Conservation (phyloP, 2,113 vertebrate species). For the Cichladusa arquata region DNA sequence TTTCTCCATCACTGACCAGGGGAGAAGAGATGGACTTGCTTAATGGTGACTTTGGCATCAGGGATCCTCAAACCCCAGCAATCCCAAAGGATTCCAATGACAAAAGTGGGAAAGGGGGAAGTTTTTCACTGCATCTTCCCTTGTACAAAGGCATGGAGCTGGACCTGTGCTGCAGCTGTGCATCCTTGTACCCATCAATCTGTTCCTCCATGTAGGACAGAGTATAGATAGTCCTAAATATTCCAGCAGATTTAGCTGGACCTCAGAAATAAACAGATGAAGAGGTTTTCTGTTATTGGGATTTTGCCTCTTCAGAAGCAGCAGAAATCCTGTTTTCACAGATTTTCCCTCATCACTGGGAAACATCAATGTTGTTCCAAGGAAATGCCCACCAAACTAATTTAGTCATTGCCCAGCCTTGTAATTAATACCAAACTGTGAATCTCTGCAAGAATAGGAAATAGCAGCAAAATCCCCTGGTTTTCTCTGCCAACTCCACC, state of each 20-base stretch:
- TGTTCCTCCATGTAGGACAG: too few species aligned
- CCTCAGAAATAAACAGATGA: background rate
- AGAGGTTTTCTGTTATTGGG: background rate
- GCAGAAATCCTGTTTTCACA: background rate
- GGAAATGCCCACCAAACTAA: background rate
- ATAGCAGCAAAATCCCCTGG: background rate
- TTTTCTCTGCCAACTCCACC: background rate
- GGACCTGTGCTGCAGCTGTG: background rate
- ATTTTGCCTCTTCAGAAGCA: background rate
- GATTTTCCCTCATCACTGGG: background rate
- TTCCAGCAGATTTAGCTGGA: background rate
- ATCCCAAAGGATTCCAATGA: background rate
- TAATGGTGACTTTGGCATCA: fast-evolving
- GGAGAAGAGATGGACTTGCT: background rate
- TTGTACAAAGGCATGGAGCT: background rate
- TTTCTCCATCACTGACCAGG: background rate
- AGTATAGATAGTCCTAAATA: background rate
- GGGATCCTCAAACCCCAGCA: background rate
- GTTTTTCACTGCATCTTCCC: background rate
- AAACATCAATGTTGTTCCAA: fast-evolving
- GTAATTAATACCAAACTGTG: background rate
- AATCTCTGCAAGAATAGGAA: background rate
- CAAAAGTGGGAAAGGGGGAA: background rate
- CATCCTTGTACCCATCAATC: background rate
- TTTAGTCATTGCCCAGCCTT: background rate